These are phyloP conservation scores for Poeciliopsis paucimaculata DNA, from an alignment of 2,797 vertebrate species.

Conservation along the genomic window DNA sequence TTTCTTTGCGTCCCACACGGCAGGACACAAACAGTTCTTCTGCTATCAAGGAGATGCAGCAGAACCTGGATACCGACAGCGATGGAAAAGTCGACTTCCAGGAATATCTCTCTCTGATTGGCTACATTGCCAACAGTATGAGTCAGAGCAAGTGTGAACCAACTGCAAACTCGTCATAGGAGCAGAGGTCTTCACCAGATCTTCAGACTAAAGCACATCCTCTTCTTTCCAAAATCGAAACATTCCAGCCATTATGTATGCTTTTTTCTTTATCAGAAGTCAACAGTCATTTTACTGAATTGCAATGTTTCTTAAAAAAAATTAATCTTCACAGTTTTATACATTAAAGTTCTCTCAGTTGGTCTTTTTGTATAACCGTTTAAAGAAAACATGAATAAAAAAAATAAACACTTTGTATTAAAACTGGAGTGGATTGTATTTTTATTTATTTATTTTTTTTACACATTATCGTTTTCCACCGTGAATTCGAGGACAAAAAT, in stretches of 20 bases:
- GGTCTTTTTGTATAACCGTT: slow-evolving; percentile 23
- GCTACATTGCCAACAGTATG: slow-evolving; percentile 69
- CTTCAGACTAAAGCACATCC: not conserved
- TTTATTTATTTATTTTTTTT: not conserved
- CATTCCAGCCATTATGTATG: slow-evolving; percentile 8
- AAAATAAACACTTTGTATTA: slow-evolving; percentile 68
- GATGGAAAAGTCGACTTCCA: slow-evolving; percentile 80
- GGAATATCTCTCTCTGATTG: slow-evolving; percentile 79
- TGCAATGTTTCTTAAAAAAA: not conserved
- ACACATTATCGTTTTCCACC: not conserved
- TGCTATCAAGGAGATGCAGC: slow-evolving; percentile 76
- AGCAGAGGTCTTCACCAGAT: slow-evolving; percentile 10
- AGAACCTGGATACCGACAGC: slow-evolving; percentile 71
- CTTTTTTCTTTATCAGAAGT: slow-evolving; percentile 1
- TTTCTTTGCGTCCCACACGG: not conserved
- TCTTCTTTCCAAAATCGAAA: slow-evolving; percentile 21
- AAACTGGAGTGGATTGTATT: slow-evolving; percentile 13
- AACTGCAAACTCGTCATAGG: slow-evolving; percentile 42
- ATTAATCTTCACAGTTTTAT: slow-evolving; percentile 4
- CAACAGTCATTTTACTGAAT: slow-evolving; percentile 18
- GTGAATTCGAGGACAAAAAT: not conserved
- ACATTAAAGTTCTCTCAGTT: slow-evolving; percentile 53
- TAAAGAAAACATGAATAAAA: slow-evolving; percentile 35
- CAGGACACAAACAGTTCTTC: slow-evolving; percentile 71
- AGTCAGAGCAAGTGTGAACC: slow-evolving; percentile 48